These are phyloP conservation scores for Ormyrus nitidulus DNA, from an alignment of 2,888 invertebrate species.

Conservation along the genomic window DNA sequence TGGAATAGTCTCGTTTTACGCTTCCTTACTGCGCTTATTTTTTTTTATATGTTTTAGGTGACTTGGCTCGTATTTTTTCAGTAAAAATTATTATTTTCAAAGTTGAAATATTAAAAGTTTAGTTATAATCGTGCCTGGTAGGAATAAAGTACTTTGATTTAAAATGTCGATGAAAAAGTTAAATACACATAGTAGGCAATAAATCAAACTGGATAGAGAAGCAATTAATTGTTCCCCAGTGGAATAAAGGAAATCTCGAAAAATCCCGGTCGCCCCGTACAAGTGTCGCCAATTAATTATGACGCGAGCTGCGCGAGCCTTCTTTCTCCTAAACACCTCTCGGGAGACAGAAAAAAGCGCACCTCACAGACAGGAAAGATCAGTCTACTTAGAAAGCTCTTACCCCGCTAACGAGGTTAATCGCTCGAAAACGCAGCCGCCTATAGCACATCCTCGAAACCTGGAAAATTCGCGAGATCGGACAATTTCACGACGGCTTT, in stretches of 20 bases:
- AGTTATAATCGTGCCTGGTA: too few species aligned
- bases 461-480: constrained; percentile 25
- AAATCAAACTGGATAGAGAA: too few species aligned
- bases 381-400: constrained; percentile 41
- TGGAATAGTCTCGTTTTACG: too few species aligned
- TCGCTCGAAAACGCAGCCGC: constrained; percentile 33
- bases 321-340: background rate
- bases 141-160: background rate
- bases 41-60: too few species aligned
- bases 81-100: too few species aligned
- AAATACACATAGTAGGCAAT: background rate
- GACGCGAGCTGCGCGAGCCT: constrained; percentile 9
- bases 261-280: too few species aligned
- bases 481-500: constrained; percentile 48
- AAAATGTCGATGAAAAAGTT: background rate
- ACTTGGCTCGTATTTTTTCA: too few species aligned
- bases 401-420: constrained; percentile 47
- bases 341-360: background rate
- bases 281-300: constrained; percentile 21
- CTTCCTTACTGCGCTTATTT: too few species aligned
- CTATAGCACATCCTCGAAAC: constrained; percentile 12
- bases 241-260: too few species aligned
- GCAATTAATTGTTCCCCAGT: too few species aligned
- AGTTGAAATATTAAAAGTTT: too few species aligned
- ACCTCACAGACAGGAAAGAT: background rate